phyloP scores from a whole-genome alignment of 2,113 vertebrate genomes.

The Gracilinanus agilis region DNA sequence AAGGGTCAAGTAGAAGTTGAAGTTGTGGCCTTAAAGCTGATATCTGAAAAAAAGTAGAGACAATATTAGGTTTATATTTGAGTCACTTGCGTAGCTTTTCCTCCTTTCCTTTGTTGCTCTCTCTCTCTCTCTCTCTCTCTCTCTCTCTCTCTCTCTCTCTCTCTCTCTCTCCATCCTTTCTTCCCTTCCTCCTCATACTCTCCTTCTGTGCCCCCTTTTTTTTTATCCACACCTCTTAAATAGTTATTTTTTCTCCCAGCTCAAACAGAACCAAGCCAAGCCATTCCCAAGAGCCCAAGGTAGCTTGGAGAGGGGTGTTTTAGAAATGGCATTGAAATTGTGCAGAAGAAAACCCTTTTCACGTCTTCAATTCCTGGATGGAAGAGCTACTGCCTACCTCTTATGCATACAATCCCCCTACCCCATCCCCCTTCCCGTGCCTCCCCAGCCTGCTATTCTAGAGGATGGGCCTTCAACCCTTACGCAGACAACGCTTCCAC shows the following conservation, averaged over 20 bases:
- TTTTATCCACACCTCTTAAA: neutral
- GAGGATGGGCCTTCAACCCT: neutral
- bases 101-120: neutral
- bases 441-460: constrained; percentile 2
- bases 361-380: neutral
- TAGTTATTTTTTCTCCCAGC: neutral
- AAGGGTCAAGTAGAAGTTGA: neutral
- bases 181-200: neutral
- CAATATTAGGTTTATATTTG: neutral
- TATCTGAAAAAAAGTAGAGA: constrained; percentile 4
- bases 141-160: neutral
- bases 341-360: neutral
- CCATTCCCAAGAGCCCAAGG: constrained; percentile 6
- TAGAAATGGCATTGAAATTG: neutral
- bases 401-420: neutral
- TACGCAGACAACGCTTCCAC: constrained; percentile 22
- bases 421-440: neutral
- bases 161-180: neutral
- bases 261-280: neutral
- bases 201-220: neutral
- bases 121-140: neutral
- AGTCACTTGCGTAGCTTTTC: neutral
- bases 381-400: neutral
- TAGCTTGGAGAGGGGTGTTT: neutral
- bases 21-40: constrained; percentile 22